Percentiles rank a stretch among this genome's conserved stretches.
Conservation (phyloP, 2,113 vertebrate genomes). For the Patagioenas fasciata region DNA sequence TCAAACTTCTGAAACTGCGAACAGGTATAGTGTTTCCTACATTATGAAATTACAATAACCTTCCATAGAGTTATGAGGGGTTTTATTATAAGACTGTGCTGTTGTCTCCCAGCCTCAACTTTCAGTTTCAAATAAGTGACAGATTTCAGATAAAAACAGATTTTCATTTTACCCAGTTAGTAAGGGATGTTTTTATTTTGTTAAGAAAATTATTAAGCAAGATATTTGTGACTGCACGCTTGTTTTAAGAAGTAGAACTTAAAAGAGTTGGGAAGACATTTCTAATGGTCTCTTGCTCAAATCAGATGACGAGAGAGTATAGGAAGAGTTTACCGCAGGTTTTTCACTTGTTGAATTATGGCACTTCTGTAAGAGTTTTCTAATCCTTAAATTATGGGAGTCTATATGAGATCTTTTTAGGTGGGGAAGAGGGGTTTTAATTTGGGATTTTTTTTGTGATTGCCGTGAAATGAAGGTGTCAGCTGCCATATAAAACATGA, state of each 20-base stretch:
- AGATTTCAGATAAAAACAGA: background rate
- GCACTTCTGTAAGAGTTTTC: background rate
- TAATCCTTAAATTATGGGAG: background rate
- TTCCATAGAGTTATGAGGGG: background rate
- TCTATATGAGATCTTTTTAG: background rate
- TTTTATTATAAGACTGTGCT: background rate
- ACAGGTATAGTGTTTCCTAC: slow-evolving; percentile 65
- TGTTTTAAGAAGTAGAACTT: background rate
- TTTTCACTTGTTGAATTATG: background rate
- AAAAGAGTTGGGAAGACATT: background rate
- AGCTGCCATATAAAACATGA: background rate
- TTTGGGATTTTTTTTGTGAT: background rate
- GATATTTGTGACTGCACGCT: background rate
- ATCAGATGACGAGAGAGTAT: background rate
- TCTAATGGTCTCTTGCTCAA: background rate
- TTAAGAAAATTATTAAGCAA: background rate
- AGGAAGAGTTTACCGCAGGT: background rate
- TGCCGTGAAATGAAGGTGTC: background rate
- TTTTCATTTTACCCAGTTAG: background rate
- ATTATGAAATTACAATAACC: background rate
- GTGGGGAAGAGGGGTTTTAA: background rate
- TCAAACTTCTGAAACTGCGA: slow-evolving; percentile 66
- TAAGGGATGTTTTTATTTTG: background rate
- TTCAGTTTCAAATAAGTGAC: background rate
- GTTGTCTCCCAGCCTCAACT: background rate